phyloP scores from a whole-genome alignment of 2,113 vertebrate species.

The Boleophthalmus pectinirostris region DNA sequence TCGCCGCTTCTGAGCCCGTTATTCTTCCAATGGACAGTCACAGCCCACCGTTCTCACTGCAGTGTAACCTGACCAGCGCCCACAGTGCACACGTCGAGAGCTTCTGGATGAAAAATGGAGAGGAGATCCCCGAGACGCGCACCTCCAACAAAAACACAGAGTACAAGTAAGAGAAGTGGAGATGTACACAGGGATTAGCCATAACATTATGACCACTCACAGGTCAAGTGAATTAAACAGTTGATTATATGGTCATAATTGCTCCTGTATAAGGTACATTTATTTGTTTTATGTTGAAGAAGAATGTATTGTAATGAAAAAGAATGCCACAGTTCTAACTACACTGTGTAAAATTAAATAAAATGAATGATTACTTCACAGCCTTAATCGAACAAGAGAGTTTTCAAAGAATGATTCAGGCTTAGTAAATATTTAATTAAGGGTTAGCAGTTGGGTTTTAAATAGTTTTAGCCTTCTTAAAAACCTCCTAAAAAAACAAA shows the following conservation, averaged over 20 bases:
- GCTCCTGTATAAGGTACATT: too few relatives aligned
- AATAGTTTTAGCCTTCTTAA: too few relatives aligned
- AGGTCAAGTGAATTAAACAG: neutral
- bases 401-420: too few relatives aligned
- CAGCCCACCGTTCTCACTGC: slow-evolving; percentile 73
- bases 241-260: neutral
- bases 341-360: too few relatives aligned
- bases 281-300: neutral
- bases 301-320: too few relatives aligned
- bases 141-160: slow-evolving; percentile 76
- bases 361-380: too few relatives aligned
- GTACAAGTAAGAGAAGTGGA: slow-evolving; percentile 75
- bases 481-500: too few relatives aligned
- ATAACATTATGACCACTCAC: neutral
- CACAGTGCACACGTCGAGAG: slow-evolving; percentile 72
- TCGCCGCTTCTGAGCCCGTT: slow-evolving; percentile 83
- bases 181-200: neutral
- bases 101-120: slow-evolving; percentile 95
- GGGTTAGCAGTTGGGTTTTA: too few relatives aligned
- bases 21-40: slow-evolving; percentile 66
- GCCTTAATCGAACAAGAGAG: too few relatives aligned
- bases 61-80: slow-evolving; percentile 91
- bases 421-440: too few relatives aligned
- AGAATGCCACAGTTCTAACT: too few relatives aligned
- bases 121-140: slow-evolving; percentile 82